Percentiles rank a stretch among this genome's conserved stretches.
phyloP scores from a whole-genome alignment of 2,888 invertebrate genomes.

The Arrhopalites spinosus region DNA sequence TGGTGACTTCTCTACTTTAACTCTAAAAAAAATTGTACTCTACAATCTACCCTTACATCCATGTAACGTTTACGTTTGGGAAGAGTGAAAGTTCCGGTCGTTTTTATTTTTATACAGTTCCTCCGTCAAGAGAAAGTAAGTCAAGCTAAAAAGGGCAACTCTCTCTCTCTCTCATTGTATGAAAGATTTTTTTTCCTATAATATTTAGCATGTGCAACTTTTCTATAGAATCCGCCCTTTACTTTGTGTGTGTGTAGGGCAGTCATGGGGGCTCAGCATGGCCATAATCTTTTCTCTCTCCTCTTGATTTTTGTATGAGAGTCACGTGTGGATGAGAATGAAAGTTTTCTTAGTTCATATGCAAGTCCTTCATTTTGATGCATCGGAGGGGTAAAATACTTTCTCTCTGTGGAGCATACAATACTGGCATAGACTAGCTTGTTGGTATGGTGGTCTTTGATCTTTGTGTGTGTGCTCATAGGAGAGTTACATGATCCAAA shows the following conservation, averaged over 20 bases:
- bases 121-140: background rate
- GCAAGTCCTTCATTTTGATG: background rate
- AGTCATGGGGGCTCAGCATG: background rate
- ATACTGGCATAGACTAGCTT: background rate
- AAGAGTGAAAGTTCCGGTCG: background rate
- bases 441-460: too few relatives aligned
- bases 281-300: background rate
- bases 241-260: background rate
- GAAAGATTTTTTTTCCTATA: too few relatives aligned
- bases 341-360: background rate
- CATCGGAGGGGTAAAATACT: background rate
- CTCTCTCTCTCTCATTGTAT: background rate
- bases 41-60: background rate
- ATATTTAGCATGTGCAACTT: too few relatives aligned
- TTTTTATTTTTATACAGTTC: background rate
- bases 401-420: background rate
- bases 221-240: background rate
- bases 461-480: background rate
- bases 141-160: background rate
- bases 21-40: background rate
- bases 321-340: conserved; percentile 12
- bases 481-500: background rate
- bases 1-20: background rate
- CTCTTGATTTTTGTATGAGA: background rate
- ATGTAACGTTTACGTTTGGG: background rate